Evolutionary conservation across 2,888 invertebrate species (phyloP).

Genomic region (Morpho achilles): DNA sequence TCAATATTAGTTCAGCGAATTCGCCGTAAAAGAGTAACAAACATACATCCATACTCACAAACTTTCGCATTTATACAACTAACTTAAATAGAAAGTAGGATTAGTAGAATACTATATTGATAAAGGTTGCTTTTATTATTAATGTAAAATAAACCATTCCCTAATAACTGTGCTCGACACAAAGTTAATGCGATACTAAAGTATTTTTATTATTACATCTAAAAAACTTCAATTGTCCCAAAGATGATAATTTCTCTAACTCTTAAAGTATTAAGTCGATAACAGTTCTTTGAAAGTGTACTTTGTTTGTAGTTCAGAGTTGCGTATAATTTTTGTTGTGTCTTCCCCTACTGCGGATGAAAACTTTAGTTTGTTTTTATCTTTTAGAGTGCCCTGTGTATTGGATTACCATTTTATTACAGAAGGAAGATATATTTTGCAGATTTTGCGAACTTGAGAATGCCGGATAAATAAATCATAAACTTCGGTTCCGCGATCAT

Average conservation of each 20-base stretch:
- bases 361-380: constrained; percentile 27
- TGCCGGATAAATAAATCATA: constrained; percentile 64
- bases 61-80: no score
- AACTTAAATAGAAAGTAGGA: no score
- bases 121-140: no score
- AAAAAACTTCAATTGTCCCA: background rate
- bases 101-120: no score
- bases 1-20: no score
- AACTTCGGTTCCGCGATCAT: constrained; percentile 55
- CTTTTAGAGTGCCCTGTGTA: constrained; percentile 25
- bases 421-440: constrained; percentile 31
- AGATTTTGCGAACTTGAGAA: constrained; percentile 44
- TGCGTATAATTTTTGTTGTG: constrained; percentile 19
- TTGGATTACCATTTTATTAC: constrained; percentile 34
- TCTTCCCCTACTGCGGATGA: constrained; percentile 17
- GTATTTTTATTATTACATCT: no score
- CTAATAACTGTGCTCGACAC: no score
- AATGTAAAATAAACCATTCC: no score
- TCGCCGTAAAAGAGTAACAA: no score
- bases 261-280: constrained; percentile 13
- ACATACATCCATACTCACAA: no score
- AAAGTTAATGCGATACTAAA: no score
- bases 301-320: constrained; percentile 21
- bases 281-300: constrained; percentile 16
- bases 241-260: background rate